phyloP scores from a whole-genome alignment of 2,888 invertebrate genomes.

The Trichogramma dendrolimi region DNA sequence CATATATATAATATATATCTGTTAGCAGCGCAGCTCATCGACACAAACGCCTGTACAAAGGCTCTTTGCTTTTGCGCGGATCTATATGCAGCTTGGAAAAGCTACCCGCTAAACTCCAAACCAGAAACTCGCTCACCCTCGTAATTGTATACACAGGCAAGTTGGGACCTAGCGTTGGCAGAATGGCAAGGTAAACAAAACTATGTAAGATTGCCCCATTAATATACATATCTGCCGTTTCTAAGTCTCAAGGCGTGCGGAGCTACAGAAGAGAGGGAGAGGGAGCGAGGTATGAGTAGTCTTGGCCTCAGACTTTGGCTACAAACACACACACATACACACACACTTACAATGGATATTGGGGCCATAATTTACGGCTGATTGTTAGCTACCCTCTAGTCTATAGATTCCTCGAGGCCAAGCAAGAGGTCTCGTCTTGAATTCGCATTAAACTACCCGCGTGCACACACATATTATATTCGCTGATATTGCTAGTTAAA shows the following conservation, averaged over 20 bases:
- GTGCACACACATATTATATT: no score
- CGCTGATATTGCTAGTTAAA: no score
- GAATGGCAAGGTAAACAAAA: constrained; percentile 54
- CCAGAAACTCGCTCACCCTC: constrained; percentile 23
- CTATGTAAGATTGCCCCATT: constrained; percentile 54
- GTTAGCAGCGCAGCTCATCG: no score
- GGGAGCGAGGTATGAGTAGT: constrained; percentile 44
- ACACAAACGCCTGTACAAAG: no score
- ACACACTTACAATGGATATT: constrained; percentile 53
- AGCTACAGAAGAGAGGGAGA: no score
- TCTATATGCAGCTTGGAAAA: neutral
- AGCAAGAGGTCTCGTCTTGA: constrained; percentile 35
- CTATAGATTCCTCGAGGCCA: constrained; percentile 48
- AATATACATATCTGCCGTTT: constrained; percentile 51
- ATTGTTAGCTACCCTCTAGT: constrained; percentile 47
- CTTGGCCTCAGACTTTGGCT: constrained; percentile 49
- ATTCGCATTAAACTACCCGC: constrained; percentile 41
- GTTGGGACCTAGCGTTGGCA: constrained; percentile 7
- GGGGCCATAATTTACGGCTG: constrained; percentile 54
- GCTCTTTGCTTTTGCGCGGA: neutral
- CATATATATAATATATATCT: no score
- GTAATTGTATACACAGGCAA: constrained; percentile 50
- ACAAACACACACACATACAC: constrained; percentile 45
- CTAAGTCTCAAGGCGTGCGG: neutral
- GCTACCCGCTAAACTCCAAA: constrained; percentile 18